These are phyloP conservation scores for Drosophila fungiperda DNA, from an alignment of 2,888 invertebrate species.

Conservation along the genomic window DNA sequence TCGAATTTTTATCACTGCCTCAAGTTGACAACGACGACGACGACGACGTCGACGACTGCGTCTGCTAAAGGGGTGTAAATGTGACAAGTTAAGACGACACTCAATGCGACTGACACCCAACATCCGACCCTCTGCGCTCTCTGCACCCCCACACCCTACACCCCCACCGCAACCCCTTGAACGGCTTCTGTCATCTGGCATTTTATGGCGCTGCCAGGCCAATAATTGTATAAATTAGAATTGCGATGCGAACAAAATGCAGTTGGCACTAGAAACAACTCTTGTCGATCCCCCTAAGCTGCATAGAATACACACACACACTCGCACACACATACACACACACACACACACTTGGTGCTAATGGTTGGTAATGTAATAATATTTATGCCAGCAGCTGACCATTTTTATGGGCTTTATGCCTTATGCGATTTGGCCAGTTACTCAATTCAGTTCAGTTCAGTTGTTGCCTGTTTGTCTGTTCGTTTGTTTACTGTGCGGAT, in stretches of 20 bases:
- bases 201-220: conserved; percentile 57
- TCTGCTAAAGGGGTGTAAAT: conserved; percentile 74
- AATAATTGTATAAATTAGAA: conserved; percentile 76
- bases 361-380: conserved; percentile 77
- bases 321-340: not conserved
- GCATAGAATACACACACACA: conserved; percentile 8
- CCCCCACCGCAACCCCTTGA: not conserved
- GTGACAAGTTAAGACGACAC: conserved; percentile 77
- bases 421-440: conserved; percentile 75
- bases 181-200: conserved; percentile 48
- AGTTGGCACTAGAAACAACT: conserved; percentile 34
- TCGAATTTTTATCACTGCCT: conserved; percentile 49
- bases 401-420: conserved; percentile 69
- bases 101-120: conserved; percentile 62
- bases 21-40: conserved; percentile 6
- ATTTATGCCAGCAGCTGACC: conserved; percentile 70
- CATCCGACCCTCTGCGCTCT: not conserved
- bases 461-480: conserved; percentile 8
- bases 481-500: conserved; percentile 39
- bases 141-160: not conserved
- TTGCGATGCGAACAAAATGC: conserved; percentile 63
- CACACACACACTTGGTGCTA: conserved; percentile 8
- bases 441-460: conserved; percentile 63
- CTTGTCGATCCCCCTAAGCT: conserved; percentile 22
- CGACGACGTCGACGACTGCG: conserved; percentile 6